Base-by-base conservation (phyloP, 2,888 invertebrate species). In the Nymphalis c-album region DNA sequence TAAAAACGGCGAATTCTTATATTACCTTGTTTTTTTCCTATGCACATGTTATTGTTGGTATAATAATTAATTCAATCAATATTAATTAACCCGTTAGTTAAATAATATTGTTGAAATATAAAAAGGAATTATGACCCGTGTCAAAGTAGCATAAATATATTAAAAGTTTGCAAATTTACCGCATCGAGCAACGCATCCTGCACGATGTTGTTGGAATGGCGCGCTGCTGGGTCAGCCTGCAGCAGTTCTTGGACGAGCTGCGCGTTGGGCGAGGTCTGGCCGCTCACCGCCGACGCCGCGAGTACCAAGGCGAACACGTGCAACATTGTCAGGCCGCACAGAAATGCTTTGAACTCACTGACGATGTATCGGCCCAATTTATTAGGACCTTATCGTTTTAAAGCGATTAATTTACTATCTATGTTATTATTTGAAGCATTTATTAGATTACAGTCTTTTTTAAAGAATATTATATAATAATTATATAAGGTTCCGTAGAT, bases 141-240 rank as follows among this genome's bases (percentile, higher is more conserved):
- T 16, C n/a, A 57, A 17, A 8, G 17, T 1, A 60, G 17, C 7
- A 35, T 1, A 31, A 10, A 6, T n/a, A 31, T 31, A 18, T 2
- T 2, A 55, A 22, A 7, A 13, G 4, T 0, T 7, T 3, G n/a
- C 3, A 18, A 8, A 59, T 51, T 60, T 20, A 65, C 65, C 59
- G 59, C 69, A 31, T 69, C 63, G n/a, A 65, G 55, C n/a, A 61
- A 18, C 3, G 69, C 69, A 22, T 69, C 69, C 22, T 63, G 7
- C 22, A 61, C 48, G 48, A 69, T 66, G 45, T 69, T 65, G 26
- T 7, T 31, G 53, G 53, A 55, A n/a, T 55, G 16, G 2, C 31
- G 26, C 7, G 53, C 17, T 16, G 26, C 31, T 22, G 46, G n/a
- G 31, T 16, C 50, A 7, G n/a, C 26, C 7, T n/a, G 16, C 20